Conservation (phyloP, 2,797 vertebrate species). For the Discoglossus pictus region DNA sequence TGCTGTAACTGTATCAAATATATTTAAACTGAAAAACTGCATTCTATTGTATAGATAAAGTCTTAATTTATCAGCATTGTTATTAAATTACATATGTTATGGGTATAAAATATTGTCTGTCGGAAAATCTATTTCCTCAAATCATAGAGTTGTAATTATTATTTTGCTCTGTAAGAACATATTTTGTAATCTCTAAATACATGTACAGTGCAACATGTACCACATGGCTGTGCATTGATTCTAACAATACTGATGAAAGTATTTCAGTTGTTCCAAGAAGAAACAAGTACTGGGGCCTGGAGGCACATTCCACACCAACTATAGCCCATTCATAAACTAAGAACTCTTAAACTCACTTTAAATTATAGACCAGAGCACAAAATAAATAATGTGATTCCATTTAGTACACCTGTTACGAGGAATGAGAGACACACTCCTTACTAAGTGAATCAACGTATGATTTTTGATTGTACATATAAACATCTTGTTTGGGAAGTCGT, state of each 20-base stretch:
- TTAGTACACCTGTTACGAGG: not conserved
- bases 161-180: not conserved
- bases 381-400: not conserved
- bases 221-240: not conserved
- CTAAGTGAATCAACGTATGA: not conserved
- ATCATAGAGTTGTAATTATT: not conserved
- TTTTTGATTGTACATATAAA: constrained; percentile 7
- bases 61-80: too few relatives aligned
- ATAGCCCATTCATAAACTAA: not conserved
- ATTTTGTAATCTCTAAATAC: constrained; percentile 22
- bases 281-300: not conserved
- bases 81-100: too few relatives aligned
- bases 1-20: too few relatives aligned
- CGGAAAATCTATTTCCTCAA: too few relatives aligned
- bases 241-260: constrained; percentile 30
- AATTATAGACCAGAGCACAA: not conserved
- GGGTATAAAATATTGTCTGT: too few relatives aligned
- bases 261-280: not conserved
- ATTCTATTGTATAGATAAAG: too few relatives aligned
- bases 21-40: too few relatives aligned
- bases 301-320: not conserved
- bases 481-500: constrained; percentile 11
- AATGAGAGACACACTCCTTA: constrained; percentile 1
- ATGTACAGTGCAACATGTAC: not conserved
- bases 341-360: not conserved